Evolutionary conservation across 2,113 vertebrate species (phyloP), one percentile per base, ranked within the genome.

Genomic region (Pygoscelis antarcticus): DNA sequence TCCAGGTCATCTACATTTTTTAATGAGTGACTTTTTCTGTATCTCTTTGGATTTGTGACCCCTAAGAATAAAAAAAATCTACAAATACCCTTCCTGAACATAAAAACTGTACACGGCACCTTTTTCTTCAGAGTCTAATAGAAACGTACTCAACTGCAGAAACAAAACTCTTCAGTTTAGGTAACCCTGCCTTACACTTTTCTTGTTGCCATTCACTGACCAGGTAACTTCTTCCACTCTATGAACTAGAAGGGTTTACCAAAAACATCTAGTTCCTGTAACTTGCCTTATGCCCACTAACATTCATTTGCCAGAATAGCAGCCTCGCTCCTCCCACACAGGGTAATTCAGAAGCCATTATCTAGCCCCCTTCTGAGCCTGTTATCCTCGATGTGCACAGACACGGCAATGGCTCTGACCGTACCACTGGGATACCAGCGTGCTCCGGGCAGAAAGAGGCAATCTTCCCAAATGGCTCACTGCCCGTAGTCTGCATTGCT

Each of bases 41-140:
- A 36, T 42, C 20, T 91, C 71, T 87, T 94, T 66, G 47, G 30
- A 79, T 90, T 74, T 91, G 46, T 64, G 60, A 79, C 52, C 64
- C 75, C 34, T 32, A 85, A 49, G 17, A 57, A 78, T 13, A 57
- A 81, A 22, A 79, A 79, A 74, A 69, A 62, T 54, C 66, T 78
- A 47, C 27, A 51, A 89, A 65, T 27, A 62, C 13, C 29, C 16
- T 64, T 81, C 47, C 71, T 72, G 49, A 91, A 91, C 40, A 42
- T 42, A 83, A 94, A 94, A 64, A 3, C 1, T 3, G 0, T 27
- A 75, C 3, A 4, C 34, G 40, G 77, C 25, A 83, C 34, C 40
- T 96, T 58, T 68, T 81, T 25, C 42, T 78, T 77, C 71, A 68
- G 16, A 42, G 49, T 65, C 36, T 44, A 60, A 76, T 3, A 83